Base-by-base conservation (phyloP, 2,113 vertebrate genomes). In the Pelobates fuscus region DNA sequence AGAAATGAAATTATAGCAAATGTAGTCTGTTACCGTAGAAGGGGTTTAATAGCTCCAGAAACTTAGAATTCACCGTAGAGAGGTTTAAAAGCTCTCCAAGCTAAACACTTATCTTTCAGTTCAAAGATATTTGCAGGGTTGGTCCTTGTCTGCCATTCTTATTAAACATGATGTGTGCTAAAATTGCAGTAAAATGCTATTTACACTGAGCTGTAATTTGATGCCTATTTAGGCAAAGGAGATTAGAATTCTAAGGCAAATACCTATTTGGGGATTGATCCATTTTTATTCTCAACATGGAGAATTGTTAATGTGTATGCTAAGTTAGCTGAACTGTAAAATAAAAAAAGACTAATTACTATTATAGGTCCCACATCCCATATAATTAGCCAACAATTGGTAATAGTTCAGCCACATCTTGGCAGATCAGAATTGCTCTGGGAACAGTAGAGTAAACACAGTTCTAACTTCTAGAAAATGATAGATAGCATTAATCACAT, bases 341-440 rank as follows among this genome's bases (percentile, higher is more conserved):
- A 58, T 46, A 60, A 30, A 66, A 62, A 54, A 25, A 7, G 37
- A n/a, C 62, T 44, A 66, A 49, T 67, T 76, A 60, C 54, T 21
- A 20, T 60, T 23, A 76, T 67, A 49, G 55, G 26, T 67, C 72
- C 25, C 64, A 17, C 15, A 11, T 60, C 64, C 15, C 5, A 21
- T 60, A 27, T 67, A 76, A 76, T 76, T 67, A 76, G 29, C 25
- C 64, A 60, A n/a, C 64, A 61, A 49, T 60, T 37, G 25, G 43
- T 67, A 67, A 67, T 67, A 67, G 64, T 25, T 60, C 30, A 12
- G 63, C 25, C 25, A 67, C 14, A 30, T 59, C 30, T 17, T 60
- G 26, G 17, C 58, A 37, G 64, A 60, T 60, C 30, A 60, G n/a
- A 15, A 26, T 76, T 59, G 58, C 55, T 61, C 27, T 30, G 72